A percentile compares a stretch with the other conserved stretches of the same genome.
phyloP scores from a whole-genome alignment of 1,140 invertebrate genomes.

The Fopius arisanus region DNA sequence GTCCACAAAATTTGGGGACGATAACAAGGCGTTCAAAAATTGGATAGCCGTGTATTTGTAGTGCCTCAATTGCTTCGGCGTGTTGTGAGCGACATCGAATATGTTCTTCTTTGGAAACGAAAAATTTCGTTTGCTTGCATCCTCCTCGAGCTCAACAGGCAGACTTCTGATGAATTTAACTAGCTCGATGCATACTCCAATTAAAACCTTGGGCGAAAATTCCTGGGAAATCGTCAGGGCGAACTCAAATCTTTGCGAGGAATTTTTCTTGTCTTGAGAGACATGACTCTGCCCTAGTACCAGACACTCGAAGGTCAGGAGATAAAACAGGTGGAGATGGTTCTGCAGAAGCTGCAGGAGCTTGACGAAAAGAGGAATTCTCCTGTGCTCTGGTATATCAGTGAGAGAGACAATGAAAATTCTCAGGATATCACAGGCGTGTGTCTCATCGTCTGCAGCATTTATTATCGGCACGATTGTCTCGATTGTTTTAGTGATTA shows the following conservation, averaged over 20 bases:
- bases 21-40: conserved; percentile 74
- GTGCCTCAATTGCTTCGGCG: conserved; percentile 78
- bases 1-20: conserved; percentile 73
- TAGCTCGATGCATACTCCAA: conserved; percentile 73
- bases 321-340: conserved; percentile 81
- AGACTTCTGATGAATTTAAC: conserved; percentile 72
- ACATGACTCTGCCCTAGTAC: conserved; percentile 62
- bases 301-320: conserved; percentile 75
- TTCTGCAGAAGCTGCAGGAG: conserved; percentile 77
- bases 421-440: conserved; percentile 73
- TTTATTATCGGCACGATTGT: conserved; percentile 88
- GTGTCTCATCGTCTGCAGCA: conserved; percentile 61
- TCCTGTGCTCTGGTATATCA: conserved; percentile 89
- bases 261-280: conserved; percentile 43
- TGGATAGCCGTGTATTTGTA: conserved; percentile 82
- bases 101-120: conserved; percentile 63
- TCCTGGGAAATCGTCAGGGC: conserved; percentile 72
- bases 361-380: conserved; percentile 81
- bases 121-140: conserved; percentile 47
- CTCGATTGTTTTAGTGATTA: conserved; percentile 89
- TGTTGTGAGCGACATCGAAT: conserved; percentile 73
- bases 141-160: conserved; percentile 72
- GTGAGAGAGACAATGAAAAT: conserved; percentile 89
- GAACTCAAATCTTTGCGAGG: conserved; percentile 72
- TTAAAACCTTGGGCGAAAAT: conserved; percentile 70